Evolutionary conservation across 2,797 vertebrate genomes (phyloP).

Genomic region (Melanogrammus aeglefinus): DNA sequence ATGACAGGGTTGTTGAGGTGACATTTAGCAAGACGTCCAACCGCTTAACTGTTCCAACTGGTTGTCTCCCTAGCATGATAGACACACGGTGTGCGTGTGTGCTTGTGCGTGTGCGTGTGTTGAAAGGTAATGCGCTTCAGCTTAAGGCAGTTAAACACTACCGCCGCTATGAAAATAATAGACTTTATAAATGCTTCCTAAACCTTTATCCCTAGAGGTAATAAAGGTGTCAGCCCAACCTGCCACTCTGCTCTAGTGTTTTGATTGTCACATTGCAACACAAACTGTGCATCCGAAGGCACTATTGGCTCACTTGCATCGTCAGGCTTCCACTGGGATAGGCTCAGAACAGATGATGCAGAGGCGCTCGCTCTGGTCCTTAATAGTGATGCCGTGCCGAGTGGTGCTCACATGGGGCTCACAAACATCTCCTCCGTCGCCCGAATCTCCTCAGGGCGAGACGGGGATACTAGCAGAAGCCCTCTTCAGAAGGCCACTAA

Average conservation of each 20-base stretch:
- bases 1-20: background rate
- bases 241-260: background rate
- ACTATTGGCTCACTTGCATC: background rate
- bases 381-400: background rate
- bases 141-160: background rate
- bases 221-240: background rate
- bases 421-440: background rate
- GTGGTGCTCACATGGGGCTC: background rate
- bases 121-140: background rate
- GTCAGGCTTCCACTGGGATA: background rate
- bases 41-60: background rate
- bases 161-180: background rate
- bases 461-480: background rate
- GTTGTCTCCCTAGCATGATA: background rate
- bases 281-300: background rate
- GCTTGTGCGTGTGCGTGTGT: background rate
- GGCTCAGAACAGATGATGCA: background rate
- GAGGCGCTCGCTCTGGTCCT: background rate
- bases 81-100: background rate
- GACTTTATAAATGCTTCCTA: background rate
- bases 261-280: background rate
- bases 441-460: background rate
- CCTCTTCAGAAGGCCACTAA: too few relatives aligned
- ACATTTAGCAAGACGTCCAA: background rate
- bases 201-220: background rate